Percentiles rank a stretch among this genome's conserved stretches.
These are phyloP conservation scores for Brachyhypopomus occidentalis DNA, from an alignment of 2,113 vertebrate genomes.

Conservation along the genomic window DNA sequence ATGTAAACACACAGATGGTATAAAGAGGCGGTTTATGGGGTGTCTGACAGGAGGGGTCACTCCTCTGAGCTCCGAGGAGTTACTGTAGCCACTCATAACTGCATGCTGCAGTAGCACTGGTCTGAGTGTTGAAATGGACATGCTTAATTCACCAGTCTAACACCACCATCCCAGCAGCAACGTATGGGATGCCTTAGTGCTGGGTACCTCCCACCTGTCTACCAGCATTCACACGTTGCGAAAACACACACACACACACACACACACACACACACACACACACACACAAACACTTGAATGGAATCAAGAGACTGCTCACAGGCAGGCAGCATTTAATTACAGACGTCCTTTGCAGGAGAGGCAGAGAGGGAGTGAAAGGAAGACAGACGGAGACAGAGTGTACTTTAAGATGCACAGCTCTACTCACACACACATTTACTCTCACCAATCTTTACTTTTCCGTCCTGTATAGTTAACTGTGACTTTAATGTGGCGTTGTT, in stretches of 20 bases:
- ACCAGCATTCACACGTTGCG: constrained; percentile 22
- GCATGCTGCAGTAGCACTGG: not conserved
- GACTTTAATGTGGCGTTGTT: not conserved
- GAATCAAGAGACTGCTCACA: not conserved
- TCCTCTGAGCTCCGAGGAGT: too few species aligned
- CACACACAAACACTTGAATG: constrained; percentile 11
- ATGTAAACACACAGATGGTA: not conserved
- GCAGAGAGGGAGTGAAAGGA: not conserved
- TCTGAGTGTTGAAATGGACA: not conserved
- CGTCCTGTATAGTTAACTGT: too few species aligned
- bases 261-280: not conserved
- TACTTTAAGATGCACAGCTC: not conserved
- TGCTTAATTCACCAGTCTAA: constrained; percentile 12
- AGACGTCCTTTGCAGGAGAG: constrained; percentile 43
- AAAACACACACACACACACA: not conserved
- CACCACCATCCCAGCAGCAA: constrained; percentile 1
- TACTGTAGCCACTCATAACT: not conserved
- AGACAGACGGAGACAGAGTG: constrained; percentile 6
- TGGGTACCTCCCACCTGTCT: not conserved
- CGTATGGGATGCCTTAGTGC: not conserved
- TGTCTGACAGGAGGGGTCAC: not conserved
- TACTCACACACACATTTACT: not conserved
- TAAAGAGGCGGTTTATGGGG: not conserved
- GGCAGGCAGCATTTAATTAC: constrained; percentile 36
- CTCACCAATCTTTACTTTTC: not conserved